Conservation (phyloP, 2,113 vertebrate genomes). For the Bujurquina vittata region DNA sequence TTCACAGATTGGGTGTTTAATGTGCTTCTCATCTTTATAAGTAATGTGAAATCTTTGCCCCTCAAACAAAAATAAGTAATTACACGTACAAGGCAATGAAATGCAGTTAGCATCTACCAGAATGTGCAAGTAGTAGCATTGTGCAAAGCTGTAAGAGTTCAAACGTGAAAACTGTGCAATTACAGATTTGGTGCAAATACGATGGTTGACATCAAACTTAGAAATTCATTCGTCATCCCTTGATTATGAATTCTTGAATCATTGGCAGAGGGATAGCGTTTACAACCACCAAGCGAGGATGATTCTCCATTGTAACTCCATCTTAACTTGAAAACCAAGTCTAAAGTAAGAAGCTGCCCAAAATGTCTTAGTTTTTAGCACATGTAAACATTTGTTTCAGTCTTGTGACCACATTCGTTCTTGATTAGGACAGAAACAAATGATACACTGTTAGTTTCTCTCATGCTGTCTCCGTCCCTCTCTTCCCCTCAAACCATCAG, state of each 20-base stretch:
- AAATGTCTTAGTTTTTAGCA: not conserved
- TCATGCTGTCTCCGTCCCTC: not conserved
- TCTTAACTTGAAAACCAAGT: not conserved
- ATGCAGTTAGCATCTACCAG: no score
- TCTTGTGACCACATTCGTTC: slow-evolving; percentile 3
- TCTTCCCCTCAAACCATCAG: slow-evolving; percentile 8
- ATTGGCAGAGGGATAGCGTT: not conserved
- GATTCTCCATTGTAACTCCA: not conserved
- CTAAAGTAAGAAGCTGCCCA: not conserved
- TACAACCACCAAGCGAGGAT: not conserved
- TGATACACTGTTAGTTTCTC: not conserved
- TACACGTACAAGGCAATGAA: no score
- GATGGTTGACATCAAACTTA: not conserved
- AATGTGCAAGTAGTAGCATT: no score
- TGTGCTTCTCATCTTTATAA: not conserved
- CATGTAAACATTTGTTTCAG: not conserved
- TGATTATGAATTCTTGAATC: not conserved
- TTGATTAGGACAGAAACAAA: slow-evolving; percentile 18
- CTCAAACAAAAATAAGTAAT: not conserved
- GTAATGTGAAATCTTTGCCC: not conserved
- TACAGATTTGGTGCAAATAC: not conserved
- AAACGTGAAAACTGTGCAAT: no score
- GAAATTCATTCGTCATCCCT: not conserved
- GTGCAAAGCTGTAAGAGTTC: no score
- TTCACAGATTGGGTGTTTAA: not conserved